Base-by-base conservation (phyloP, 64 coral and sea anemone species). In the Stichodactyla helianthus region DNA sequence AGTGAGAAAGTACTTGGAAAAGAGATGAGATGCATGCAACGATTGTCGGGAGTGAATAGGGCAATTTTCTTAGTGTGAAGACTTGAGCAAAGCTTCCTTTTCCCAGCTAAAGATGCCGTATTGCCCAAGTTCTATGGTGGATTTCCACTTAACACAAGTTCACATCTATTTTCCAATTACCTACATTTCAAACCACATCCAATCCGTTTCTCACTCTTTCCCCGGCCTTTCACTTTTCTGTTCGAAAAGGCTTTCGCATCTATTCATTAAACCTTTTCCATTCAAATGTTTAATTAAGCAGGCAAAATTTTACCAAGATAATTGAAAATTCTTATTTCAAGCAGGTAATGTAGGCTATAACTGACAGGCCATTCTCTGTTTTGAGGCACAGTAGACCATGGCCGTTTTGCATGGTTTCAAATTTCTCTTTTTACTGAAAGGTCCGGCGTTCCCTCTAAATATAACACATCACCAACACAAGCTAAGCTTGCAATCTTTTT, bases 231-330 rank as follows among this genome's bases (percentile, higher is more conserved):
- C 5, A 26, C 25, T 74, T 74, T 74, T 31, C 11, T 31, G 11
- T 4, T 11, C 22, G 11, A 26, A 65, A 74, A 14, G 68, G 26
- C 20, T 26, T 31, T 31, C 7, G 68, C 10, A 74, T 74, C 23
- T 74, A 74, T 31, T 74, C 25, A 27, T 74, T 27, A 74, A 13
- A 74, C 68, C 68, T 74, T 74, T 65, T 65, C 19, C 68, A 74
- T 31, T 74, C 68, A 74, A 74, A 74, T 74, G 68, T 74, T 74
- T 74, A 74, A 74, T 74, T 74, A 14, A 27, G 68, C n/a, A 74
- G 35, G 23, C 26, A 31, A 74, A 28, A 13, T 35, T 74, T 31
- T 74, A 10, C 11, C 12, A 70, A 31, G 68, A 74, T 74, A 31
- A 74, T 74, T 74, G 68, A 27, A 31, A 74, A 74, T 74, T 74